A percentile compares a stretch with the other conserved stretches of the same genome.
Evolutionary conservation across 2,113 vertebrate genomes (phyloP).

Genomic region (Peromyscus maniculatus): DNA sequence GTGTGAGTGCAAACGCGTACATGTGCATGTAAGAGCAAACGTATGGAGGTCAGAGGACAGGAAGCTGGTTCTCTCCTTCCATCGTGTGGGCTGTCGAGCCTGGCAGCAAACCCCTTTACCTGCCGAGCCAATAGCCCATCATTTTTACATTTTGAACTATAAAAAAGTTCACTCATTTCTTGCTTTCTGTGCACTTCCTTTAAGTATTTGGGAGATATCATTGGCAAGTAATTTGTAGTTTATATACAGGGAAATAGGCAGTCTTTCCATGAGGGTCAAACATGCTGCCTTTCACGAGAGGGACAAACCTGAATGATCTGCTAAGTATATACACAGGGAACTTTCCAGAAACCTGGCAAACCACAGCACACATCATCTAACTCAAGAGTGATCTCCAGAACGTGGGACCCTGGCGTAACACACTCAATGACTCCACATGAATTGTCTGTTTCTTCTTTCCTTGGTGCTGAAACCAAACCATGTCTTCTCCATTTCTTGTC

Average conservation of each 20-base stretch:
- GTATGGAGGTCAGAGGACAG: not conserved
- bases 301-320: not conserved
- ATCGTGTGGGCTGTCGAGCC: not conserved
- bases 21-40: not conserved
- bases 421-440: not conserved
- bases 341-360: not conserved
- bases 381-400: not conserved
- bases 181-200: not conserved
- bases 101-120: not conserved
- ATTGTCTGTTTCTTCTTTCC: not conserved
- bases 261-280: not conserved
- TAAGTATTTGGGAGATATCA: not conserved
- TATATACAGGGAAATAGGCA: not conserved
- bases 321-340: not conserved
- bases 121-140: not conserved
- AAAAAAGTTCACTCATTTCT: not conserved
- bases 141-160: not conserved
- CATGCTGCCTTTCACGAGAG: not conserved
- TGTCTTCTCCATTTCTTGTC: not conserved
- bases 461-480: not conserved
- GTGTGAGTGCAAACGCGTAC: not conserved
- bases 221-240: not conserved
- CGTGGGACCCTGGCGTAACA: not conserved
- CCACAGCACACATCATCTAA: not conserved
- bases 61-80: not conserved